Evolutionary conservation across 2,797 vertebrate genomes (phyloP), one percentile per base, ranked within the genome.

Genomic region (Tympanoctomys barrerae): DNA sequence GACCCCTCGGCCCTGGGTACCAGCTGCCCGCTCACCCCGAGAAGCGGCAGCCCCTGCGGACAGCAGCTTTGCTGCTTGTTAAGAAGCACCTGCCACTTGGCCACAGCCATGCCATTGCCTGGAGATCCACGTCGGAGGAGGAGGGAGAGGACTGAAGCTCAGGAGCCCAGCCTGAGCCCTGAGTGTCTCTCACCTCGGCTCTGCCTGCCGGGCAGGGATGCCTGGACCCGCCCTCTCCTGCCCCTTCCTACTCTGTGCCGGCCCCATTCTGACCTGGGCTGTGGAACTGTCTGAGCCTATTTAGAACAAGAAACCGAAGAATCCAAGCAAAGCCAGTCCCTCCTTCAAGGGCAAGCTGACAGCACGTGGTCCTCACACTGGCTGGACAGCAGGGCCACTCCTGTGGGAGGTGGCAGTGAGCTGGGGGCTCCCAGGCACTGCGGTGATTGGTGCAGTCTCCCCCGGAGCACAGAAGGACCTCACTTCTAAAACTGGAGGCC

Each of bases 151-250:
- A 52, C 4, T 1, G 10, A 33, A 54, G 33, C 26, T 28, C 33
- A 8, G 10, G 75, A 61, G 5, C 22, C 24, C 18, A 33, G 22
- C 68, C 22, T 24, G 18, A 10, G 62, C 2, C 33, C n/a, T 10
- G 33, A 2, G 54, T 14, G 0, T 10, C 4, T 64, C 54, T 16
- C 4, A 31, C n/a, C 42, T 2, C 22, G 0, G 16, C 2, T 9
- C 87, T 7, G 0, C 33, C 62, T 7, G 42, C 61, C 24, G 22
- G 2, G 10, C 2, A 33, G 21, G 21, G 19, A 21, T 13, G 1
- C 42, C 57, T 19, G 42, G 33, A 10, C 54, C 33, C 6, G 1
- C 75, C 46, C 42, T 16, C 42, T 22, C 54, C 52, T 22, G 33
- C 7, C 8, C 6, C 14, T 54, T 0, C 14, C 64, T 7, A 3